phyloP scores from a whole-genome alignment of 1,140 invertebrate species.

The Homalodisca vitripennis region DNA sequence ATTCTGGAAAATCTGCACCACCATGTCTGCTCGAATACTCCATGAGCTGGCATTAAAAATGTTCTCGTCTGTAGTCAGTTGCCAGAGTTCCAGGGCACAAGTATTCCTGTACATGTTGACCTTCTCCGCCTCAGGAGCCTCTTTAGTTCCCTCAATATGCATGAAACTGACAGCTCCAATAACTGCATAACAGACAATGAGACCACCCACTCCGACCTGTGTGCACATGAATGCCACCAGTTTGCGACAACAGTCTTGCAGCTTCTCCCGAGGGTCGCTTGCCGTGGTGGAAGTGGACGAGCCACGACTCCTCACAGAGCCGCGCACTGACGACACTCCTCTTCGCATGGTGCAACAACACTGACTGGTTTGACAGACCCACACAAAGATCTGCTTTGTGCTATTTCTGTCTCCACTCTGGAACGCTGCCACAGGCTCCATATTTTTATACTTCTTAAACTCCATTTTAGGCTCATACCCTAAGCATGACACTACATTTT shows the following conservation, averaged over 20 bases:
- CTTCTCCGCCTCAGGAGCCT: conserved; percentile 55
- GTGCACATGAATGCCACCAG: conserved; percentile 89
- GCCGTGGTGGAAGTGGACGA: conserved; percentile 65
- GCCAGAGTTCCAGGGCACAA: conserved; percentile 68
- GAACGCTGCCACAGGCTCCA: not conserved
- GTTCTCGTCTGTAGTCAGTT: conserved; percentile 68
- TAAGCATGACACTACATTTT: too few species aligned
- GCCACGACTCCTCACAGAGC: conserved; percentile 62
- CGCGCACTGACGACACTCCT: conserved; percentile 40
- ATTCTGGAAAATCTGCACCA: conserved; percentile 68
- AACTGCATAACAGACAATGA: conserved; percentile 93
- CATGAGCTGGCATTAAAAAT: conserved; percentile 74
- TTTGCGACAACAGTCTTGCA: conserved; percentile 81
- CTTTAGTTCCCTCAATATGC: conserved; percentile 73
- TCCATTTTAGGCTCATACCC: too few species aligned
- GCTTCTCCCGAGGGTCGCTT: conserved; percentile 66
- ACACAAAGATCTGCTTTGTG: not conserved
- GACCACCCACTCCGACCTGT: conserved; percentile 90
- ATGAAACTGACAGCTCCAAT: conserved; percentile 92
- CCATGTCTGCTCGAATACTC: conserved; percentile 60
- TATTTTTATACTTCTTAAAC: not conserved
- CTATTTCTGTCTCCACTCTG: conserved; percentile 3
- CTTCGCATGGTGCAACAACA: not conserved
- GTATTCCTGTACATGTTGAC: conserved; percentile 53
- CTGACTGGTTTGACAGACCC: not conserved